Evolutionary conservation across 2,113 vertebrate species (phyloP), one percentile per base, ranked within the genome.

Genomic region (Balaeniceps rex): DNA sequence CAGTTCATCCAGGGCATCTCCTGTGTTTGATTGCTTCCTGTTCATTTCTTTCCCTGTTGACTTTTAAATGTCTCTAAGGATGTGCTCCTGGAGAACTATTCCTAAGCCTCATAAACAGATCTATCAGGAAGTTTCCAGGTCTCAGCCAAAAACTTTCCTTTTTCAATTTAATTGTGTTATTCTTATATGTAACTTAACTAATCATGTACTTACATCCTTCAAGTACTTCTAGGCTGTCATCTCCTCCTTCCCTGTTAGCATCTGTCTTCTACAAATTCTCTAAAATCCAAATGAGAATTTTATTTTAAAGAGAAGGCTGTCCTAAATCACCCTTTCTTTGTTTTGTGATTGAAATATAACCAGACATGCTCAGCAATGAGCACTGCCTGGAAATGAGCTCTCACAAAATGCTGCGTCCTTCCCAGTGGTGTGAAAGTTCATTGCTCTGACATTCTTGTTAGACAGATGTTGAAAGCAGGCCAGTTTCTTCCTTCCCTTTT

Each of bases 1-100:
- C 49, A 76, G 65, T 84, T 94, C 72, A 91, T 94, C 65, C 36
- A 82, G 65, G 77, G 60, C 55, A 84, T 84, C 83, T 94, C 72
- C 80, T 82, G 55, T 89, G 36, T 92, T 94, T 95, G 47, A 91
- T 91, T 96, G 74, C 81, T 92, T 96, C 88, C 91, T 88, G 77
- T 58, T 91, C 3, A 21, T 83, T 93, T 94, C 24, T 93, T 89
- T 93, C 54, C 40, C 15, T 87, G 21, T 34, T 79, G 46, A 91
- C 12, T 95, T 87, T 94, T 93, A 82, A 49, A 42, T 42, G 44
- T 70, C 70, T 33, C 69, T 89, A 24, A 78, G 88, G 83, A 72
- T 69, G 44, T 89, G 44, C 77, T 88, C 29, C 75, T 94, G 54
- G 51, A 90, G 83, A 87, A 52, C 36, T 80, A 10, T 61, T 85